These are phyloP conservation scores for Ornithoptera priamus DNA, from an alignment of 2,888 invertebrate genomes.

Conservation along the genomic window DNA sequence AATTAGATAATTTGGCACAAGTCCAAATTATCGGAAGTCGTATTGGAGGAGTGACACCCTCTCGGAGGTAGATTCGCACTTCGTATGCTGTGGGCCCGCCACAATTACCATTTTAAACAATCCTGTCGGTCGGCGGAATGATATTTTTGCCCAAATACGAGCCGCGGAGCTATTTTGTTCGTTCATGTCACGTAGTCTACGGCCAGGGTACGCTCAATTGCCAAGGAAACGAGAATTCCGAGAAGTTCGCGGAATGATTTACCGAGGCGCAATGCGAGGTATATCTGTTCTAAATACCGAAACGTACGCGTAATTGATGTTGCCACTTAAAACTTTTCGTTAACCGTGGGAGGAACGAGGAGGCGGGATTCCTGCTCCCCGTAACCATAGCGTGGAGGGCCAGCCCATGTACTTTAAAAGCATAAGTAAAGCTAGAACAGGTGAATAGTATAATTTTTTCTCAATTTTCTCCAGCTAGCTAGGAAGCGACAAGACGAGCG, in stretches of 20 bases:
- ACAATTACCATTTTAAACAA: slow-evolving; percentile 57
- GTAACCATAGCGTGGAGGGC: background rate
- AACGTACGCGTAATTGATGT: slow-evolving; percentile 2
- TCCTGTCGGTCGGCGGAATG: slow-evolving; percentile 36
- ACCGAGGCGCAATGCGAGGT: slow-evolving; percentile 8
- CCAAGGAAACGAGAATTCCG: slow-evolving; percentile 26
- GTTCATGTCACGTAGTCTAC: slow-evolving; percentile 29
- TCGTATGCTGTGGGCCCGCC: slow-evolving; percentile 41
- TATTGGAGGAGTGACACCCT: slow-evolving; percentile 19
- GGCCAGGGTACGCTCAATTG: slow-evolving; percentile 22
- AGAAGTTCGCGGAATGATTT: slow-evolving; percentile 26
- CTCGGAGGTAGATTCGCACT: slow-evolving; percentile 29
- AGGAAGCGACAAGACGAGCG: no score
- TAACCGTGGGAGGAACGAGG: background rate
- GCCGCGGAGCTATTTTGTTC: slow-evolving; percentile 41
- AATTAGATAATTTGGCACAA: slow-evolving; percentile 6
- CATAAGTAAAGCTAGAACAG: no score
- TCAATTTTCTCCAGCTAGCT: no score
- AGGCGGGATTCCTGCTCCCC: background rate
- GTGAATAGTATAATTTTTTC: no score
- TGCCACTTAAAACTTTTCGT: background rate
- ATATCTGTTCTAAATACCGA: slow-evolving; percentile 12
- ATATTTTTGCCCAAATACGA: slow-evolving; percentile 50
- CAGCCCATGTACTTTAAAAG: no score
- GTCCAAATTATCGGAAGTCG: slow-evolving; percentile 21